Base-by-base conservation (phyloP, 2,797 vertebrate species). In the Sarcoramphus papa region DNA sequence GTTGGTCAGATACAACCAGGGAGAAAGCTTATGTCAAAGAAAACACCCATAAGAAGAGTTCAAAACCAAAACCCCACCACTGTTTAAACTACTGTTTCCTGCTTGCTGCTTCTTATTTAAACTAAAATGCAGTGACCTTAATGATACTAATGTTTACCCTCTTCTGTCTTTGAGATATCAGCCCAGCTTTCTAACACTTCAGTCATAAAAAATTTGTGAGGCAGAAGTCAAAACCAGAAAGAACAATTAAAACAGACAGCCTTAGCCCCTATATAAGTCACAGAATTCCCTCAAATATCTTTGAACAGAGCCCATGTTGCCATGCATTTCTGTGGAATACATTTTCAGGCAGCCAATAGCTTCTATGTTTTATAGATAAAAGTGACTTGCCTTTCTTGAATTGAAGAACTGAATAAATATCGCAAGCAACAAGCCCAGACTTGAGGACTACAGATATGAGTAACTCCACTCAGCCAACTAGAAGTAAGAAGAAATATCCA, bases 381-480 rank as follows among this genome's bases (percentile, higher is more conserved):
- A 80, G 50, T 64, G 76, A 97, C 97, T 98, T 98, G 98, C 99
- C 99, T 99, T 97, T 99, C 99, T 92, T 98, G 98, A 92, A 99
- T 97, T 85, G 98, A 97, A 91, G 98, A 98, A 98, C 98, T 98
- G 92, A 98, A 99, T 89, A 99, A 97, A 90, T 99, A 99, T 28
- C 98, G 97, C 82, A 99, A 97, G 94, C 98, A 99, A 97, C 98
- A 99, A 51, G 98, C 98, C 99, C 99, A 99, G 70, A 99, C 98
- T 85, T 98, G 98, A 93, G 99, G 99, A 97, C 97, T 99, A 87
- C 97, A 98, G 56, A 99, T 96, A 51, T 99, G 98, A 28, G 98
- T 98, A 93, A 99, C 97, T 43, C 99, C 99, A 95, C 99, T 99
- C 88, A 99, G 91, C 99, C 99, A 99, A 47, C 99, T 99, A 94